These are phyloP conservation scores for Pagetopsis macropterus DNA, from an alignment of 2,797 vertebrate genomes.

Conservation along the genomic window DNA sequence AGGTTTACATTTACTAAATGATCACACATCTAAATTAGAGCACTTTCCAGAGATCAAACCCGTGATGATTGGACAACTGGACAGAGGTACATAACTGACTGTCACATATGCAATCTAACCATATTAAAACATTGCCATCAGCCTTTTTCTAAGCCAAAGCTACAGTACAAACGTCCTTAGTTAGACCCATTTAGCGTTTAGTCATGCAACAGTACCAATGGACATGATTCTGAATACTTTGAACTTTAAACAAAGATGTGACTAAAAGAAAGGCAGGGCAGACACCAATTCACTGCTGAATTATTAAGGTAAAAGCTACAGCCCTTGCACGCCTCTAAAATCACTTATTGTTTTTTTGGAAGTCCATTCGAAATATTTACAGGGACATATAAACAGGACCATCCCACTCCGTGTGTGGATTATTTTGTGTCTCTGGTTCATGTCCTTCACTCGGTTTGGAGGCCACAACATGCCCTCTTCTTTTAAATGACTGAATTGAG, in stretches of 20 bases:
- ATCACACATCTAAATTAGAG: slow-evolving; percentile 33
- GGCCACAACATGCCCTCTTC: slow-evolving; percentile 57
- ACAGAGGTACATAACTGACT: slow-evolving; percentile 31
- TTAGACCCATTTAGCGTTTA: slow-evolving; percentile 41
- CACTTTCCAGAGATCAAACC: slow-evolving; percentile 24
- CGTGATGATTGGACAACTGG: slow-evolving; percentile 18
- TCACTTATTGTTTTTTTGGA: slow-evolving; percentile 2
- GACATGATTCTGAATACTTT: slow-evolving; percentile 17
- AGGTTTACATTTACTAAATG: slow-evolving; percentile 27
- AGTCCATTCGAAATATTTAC: slow-evolving; percentile 55
- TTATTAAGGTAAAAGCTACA: slow-evolving; percentile 35
- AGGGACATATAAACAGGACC: slow-evolving; percentile 79
- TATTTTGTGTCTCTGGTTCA: slow-evolving; percentile 56
- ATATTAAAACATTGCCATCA: slow-evolving; percentile 46
- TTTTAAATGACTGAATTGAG: slow-evolving; percentile 77
- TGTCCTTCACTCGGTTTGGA: slow-evolving; percentile 46
- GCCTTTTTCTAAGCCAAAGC: slow-evolving; percentile 25
- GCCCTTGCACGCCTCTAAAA: slow-evolving; percentile 2
- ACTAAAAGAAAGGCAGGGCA: slow-evolving; percentile 29
- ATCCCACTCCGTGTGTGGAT: slow-evolving; percentile 69
- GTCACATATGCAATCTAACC: slow-evolving; percentile 35
- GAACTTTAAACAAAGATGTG: slow-evolving; percentile 21
- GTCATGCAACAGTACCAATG: slow-evolving; percentile 52
- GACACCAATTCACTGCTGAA: slow-evolving; percentile 32
- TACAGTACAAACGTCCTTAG: slow-evolving; percentile 41